Evolutionary conservation across 2,888 invertebrate genomes (phyloP).

Genomic region (Salpingus planirostris): DNA sequence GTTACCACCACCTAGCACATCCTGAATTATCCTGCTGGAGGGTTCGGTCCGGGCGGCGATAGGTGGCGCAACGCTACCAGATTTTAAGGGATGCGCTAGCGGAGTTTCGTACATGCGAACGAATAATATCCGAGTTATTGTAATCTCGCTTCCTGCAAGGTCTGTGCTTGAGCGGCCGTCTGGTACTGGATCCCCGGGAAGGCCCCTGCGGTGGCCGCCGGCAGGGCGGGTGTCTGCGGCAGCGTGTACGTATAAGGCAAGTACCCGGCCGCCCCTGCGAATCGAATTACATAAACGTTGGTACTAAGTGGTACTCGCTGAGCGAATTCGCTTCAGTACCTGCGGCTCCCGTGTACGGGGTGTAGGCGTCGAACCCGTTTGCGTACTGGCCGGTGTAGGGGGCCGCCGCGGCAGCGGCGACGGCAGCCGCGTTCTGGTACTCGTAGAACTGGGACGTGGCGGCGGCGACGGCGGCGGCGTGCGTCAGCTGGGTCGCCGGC

Average conservation of each 20-base stretch:
- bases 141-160: slow-evolving; percentile 68
- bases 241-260: slow-evolving; percentile 66
- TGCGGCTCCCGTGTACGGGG: slow-evolving; percentile 62
- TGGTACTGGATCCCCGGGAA: slow-evolving; percentile 58
- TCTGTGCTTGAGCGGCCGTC: slow-evolving; percentile 51
- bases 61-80: slow-evolving; percentile 5
- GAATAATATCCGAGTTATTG: slow-evolving; percentile 45
- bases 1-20: no score
- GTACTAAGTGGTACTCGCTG: neutral
- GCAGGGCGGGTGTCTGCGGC: slow-evolving; percentile 51
- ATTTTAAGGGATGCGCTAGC: neutral
- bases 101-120: neutral
- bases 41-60: no score
- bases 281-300: slow-evolving; percentile 1
- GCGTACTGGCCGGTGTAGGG: slow-evolving; percentile 67
- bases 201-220: slow-evolving; percentile 44
- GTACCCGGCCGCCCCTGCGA: slow-evolving; percentile 52
- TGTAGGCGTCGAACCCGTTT: slow-evolving; percentile 61
- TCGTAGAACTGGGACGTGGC: slow-evolving; percentile 79
- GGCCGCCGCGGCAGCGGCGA: slow-evolving; percentile 54
- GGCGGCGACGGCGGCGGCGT: slow-evolving; percentile 68
- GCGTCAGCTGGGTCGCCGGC: slow-evolving; percentile 56
- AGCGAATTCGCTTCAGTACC: slow-evolving; percentile 14
- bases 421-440: slow-evolving; percentile 56
- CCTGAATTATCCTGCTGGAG: no score